phyloP scores from a whole-genome alignment of 30 jellyfish, hydroid and myxozoan species.

The Aurelia sp. region DNA sequence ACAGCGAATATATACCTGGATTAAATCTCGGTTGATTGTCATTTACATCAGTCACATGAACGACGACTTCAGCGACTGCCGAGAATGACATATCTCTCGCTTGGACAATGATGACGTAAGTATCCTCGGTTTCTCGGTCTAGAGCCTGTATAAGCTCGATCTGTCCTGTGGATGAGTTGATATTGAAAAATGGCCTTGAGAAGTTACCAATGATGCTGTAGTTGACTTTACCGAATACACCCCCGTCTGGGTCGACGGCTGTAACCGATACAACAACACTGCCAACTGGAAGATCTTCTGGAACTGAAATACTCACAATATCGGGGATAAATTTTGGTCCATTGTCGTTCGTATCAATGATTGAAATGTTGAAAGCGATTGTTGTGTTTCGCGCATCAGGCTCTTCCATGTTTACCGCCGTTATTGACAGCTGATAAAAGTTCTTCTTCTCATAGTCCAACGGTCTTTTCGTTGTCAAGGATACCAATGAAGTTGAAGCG shows the following conservation, averaged over 20 bases:
- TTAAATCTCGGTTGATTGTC: slow-evolving; percentile 83
- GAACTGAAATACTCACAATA: slow-evolving; percentile 44
- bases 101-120: slow-evolving; percentile 67
- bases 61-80: slow-evolving; percentile 79
- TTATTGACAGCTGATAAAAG: slow-evolving; percentile 61
- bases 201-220: slow-evolving; percentile 80
- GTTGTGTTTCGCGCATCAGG: slow-evolving; percentile 72
- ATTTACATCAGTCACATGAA: slow-evolving; percentile 91
- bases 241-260: slow-evolving; percentile 80
- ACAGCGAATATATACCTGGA: slow-evolving; percentile 55
- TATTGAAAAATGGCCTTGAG: slow-evolving; percentile 54
- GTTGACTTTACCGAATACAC: slow-evolving; percentile 76
- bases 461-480: slow-evolving; percentile 54
- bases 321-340: slow-evolving; percentile 78
- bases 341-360: slow-evolving; percentile 81
- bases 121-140: slow-evolving; percentile 88
- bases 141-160: slow-evolving; percentile 58
- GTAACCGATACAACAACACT: slow-evolving; percentile 35
- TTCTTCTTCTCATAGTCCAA: slow-evolving; percentile 76
- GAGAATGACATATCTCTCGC: slow-evolving; percentile 72
- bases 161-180: slow-evolving; percentile 82
- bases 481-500: slow-evolving; percentile 58
- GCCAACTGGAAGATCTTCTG: slow-evolving; percentile 85
- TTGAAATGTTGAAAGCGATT: slow-evolving; percentile 67
- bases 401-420: slow-evolving; percentile 86